phyloP scores from a whole-genome alignment of 2,797 vertebrate species.

The Eulemur mongoz region DNA sequence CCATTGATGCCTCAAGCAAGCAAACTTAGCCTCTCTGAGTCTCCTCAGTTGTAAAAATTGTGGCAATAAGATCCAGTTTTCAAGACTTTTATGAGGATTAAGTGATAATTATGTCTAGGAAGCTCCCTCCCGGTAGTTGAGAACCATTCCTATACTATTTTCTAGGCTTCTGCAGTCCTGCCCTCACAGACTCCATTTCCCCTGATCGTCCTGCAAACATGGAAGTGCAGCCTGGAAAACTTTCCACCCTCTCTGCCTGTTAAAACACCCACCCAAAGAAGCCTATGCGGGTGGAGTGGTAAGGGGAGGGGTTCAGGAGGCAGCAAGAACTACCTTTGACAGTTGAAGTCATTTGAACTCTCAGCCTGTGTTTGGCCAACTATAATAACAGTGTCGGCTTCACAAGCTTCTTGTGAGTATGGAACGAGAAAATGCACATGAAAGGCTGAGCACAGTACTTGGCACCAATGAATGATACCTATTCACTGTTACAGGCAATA shows the following conservation, averaged over 20 bases:
- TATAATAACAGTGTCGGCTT: not conserved
- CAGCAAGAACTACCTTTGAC: not conserved
- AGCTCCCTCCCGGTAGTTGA: not conserved
- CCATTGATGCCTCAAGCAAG: not conserved
- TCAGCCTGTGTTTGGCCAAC: not conserved
- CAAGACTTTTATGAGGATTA: not conserved
- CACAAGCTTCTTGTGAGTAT: not conserved
- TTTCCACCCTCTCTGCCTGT: not conserved
- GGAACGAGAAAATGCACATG: not conserved
- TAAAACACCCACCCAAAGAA: not conserved
- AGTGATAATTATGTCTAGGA: not conserved
- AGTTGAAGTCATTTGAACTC: not conserved
- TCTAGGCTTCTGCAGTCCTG: not conserved
- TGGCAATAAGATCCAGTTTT: not conserved
- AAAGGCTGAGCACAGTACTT: not conserved
- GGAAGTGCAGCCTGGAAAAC: not conserved
- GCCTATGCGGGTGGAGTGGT: rapidly evolving
- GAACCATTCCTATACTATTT: not conserved
- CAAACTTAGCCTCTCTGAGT: not conserved
- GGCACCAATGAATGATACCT: not conserved
- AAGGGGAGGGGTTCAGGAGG: not conserved
- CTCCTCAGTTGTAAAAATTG: not conserved
- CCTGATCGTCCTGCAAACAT: rapidly evolving
- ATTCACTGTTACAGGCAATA: not conserved
- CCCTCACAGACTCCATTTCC: not conserved